A percentile compares a stretch with the other conserved stretches of the same genome.
phyloP scores from a whole-genome alignment of 2,113 vertebrate species.

The Erythrolamprus reginae region DNA sequence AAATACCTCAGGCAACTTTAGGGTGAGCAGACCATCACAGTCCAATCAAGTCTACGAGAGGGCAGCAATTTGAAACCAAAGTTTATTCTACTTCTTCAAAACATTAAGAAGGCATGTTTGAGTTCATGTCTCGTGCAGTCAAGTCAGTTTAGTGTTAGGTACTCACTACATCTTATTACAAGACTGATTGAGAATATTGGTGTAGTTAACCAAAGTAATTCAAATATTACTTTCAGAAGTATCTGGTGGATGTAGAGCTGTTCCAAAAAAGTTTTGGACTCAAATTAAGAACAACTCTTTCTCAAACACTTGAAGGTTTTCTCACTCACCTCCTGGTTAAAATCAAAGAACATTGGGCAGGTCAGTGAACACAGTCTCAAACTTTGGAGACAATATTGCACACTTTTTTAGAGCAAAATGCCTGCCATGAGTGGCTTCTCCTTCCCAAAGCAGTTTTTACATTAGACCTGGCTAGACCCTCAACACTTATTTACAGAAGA shows the following conservation, averaged over 20 bases:
- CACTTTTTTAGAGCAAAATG: background rate
- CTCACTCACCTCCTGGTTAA: background rate
- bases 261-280: background rate
- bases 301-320: background rate
- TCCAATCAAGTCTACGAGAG: slow-evolving; percentile 59
- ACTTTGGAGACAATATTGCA: background rate
- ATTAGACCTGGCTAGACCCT: background rate
- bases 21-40: slow-evolving; percentile 58
- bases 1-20: slow-evolving; percentile 60
- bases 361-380: background rate
- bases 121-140: slow-evolving; percentile 53
- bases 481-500: background rate
- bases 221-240: background rate
- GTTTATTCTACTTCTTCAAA: slow-evolving; percentile 53
- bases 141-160: slow-evolving; percentile 47
- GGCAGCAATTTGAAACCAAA: slow-evolving; percentile 59
- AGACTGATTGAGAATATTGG: slow-evolving; percentile 2
- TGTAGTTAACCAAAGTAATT: background rate
- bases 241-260: background rate
- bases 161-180: slow-evolving; percentile 22
- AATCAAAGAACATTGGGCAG: background rate
- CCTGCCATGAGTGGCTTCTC: background rate
- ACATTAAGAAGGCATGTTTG: slow-evolving; percentile 50
- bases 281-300: background rate
- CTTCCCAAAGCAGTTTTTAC: background rate